A percentile compares a stretch with the other conserved stretches of the same genome.
Evolutionary conservation across 2,113 vertebrate genomes (phyloP).

Genomic region (Solenodon paradoxus): DNA sequence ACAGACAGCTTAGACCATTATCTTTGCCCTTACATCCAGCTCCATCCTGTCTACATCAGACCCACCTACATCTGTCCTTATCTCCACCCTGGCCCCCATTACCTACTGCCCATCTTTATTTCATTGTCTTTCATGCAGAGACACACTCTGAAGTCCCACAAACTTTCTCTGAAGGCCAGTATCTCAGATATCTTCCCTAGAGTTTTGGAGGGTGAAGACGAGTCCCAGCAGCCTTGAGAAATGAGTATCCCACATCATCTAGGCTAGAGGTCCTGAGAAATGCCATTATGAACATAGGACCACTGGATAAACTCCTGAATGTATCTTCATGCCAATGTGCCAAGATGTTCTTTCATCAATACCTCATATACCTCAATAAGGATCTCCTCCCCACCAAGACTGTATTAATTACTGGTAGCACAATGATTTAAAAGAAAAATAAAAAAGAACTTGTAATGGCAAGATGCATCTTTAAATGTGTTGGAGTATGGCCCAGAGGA

Average conservation of each 20-base stretch:
- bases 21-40: neutral
- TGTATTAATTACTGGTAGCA: neutral
- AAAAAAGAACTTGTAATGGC: neutral
- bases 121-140: neutral
- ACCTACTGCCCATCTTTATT: neutral
- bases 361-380: neutral
- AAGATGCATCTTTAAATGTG: neutral
- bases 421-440: neutral
- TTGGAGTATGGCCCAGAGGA: neutral
- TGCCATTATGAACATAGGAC: neutral
- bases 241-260: neutral
- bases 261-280: neutral
- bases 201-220: neutral
- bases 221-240: neutral
- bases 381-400: neutral
- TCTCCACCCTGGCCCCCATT: no score
- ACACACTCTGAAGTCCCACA: neutral
- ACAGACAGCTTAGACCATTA: neutral
- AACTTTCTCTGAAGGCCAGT: neutral
- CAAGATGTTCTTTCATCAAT: neutral
- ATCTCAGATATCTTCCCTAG: neutral
- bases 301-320: neutral
- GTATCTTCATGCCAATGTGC: neutral
- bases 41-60: neutral
- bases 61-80: neutral